Base-by-base conservation (phyloP, 2,888 invertebrate species). In the Gibbula magus region DNA sequence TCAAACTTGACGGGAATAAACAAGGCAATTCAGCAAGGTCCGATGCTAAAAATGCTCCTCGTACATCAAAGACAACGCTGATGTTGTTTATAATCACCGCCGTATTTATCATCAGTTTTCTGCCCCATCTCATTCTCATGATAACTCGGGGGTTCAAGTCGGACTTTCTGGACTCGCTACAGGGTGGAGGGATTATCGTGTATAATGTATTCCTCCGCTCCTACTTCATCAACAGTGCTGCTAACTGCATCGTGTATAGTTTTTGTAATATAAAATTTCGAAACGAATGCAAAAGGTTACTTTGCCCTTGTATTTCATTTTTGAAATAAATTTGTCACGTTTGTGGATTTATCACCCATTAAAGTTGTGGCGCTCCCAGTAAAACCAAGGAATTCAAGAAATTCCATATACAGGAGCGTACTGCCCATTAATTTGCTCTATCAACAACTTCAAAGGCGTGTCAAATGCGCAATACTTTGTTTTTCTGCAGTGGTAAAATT, bases 201-300 rank as follows among this genome's bases (percentile, higher is more conserved):
- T 88, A 87, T 78, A 86, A 85, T 76, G 82, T 86, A n/a, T 86
- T 86, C 75, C 79, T 88, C 0, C 86, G 86, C 82, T 87, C 86
- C 20, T 88, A 86, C 76, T 88, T 88, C 61, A 82, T 88, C n/a
- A 89, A 88, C 83, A 86, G 85, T 77, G 78, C 86, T 51, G 82
- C 85, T 1, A 89, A 89, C 79, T 84, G 86, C 51, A 79, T 88
- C 66, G 87, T 89, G 29, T 89, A 89, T 74, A 85, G 87, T 22
- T 86, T 88, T 52, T 85, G 83, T 61, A 88, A 88, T 80, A 54
- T 61, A 4, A 81, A 85, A n/a, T 89, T 89, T 74, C 81, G 86
- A 20, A 77, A 75, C n/a, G 86, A 85, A 56, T 86, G 85, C 45
- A 61, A 78, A 10, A 81, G 82, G 25, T 67, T 84, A 3, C 22